Base-by-base conservation (phyloP, 2,113 vertebrate species). In the Corvus cornix region DNA sequence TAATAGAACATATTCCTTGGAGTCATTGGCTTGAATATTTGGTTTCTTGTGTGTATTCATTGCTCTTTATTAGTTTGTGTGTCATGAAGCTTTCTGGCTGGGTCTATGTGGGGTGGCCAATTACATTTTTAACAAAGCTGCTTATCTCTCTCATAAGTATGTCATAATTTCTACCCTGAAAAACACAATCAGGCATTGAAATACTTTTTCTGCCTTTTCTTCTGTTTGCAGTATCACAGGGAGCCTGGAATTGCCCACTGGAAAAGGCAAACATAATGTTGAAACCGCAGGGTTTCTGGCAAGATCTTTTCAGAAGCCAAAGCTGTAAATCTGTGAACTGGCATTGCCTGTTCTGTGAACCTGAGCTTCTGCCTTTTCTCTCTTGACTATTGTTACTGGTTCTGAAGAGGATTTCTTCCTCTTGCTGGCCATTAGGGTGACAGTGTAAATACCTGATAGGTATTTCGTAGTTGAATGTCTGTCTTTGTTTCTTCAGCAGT, bases 261-360 rank as follows among this genome's bases (percentile, higher is more conserved):
- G 46, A 90, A 90, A 93, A 94, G 75, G 82, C 87, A 76, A 94
- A 82, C 75, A 66, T 93, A 66, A 77, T 70, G 89, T 46, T 44
- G 74, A 87, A 94, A 79, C 82, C 78, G 10, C 67, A 70, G 78
- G 87, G 68, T 60, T 85, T 93, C 90, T 96, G 87, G 87, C 75
- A 66, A 53, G 67, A 35, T 49, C 5, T 58, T 69, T 84, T 73
- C 55, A 73, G 52, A 78, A 84, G n/a, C 56, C 31, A 64, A 31
- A 93, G 77, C 78, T 91, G 66, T 15, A 69, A 33, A 90, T 86
- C 60, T 78, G 20, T 93, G 68, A 89, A n/a, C 79, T 64, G 72
- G 19, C 41, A 6, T 68, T 84, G 53, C 58, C 3, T 3, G 20
- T 85, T 87, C 76, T 46, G 9, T 49, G 51, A 89, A 56, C 20